Percentiles rank a stretch among this genome's conserved stretches.
Conservation (phyloP, 2,797 vertebrate species). For the Molossus alvarezi region DNA sequence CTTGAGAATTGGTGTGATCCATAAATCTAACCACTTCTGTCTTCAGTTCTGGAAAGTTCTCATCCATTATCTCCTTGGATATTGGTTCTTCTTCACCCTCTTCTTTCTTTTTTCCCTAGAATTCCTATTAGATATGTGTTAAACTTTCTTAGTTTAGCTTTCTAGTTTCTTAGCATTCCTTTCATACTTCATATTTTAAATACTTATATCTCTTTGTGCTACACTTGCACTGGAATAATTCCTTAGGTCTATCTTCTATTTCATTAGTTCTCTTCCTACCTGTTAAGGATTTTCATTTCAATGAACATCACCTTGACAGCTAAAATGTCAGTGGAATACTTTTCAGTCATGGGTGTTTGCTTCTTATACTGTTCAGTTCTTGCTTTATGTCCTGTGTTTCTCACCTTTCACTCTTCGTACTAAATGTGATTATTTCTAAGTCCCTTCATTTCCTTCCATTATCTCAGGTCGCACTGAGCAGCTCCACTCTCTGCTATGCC, state of each 20-base stretch:
- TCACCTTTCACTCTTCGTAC: background rate
- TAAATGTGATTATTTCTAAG: background rate
- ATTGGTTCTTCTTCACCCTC: background rate
- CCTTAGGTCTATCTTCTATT: background rate
- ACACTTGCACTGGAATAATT: background rate
- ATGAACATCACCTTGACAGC: background rate
- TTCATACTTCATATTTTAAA: background rate
- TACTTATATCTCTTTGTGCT: background rate
- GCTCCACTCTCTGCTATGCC: background rate
- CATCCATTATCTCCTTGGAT: background rate
- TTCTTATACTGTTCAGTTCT: background rate
- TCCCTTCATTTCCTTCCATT: background rate
- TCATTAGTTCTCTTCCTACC: slow-evolving; percentile 13
- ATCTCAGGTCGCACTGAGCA: background rate
- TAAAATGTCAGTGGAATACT: slow-evolving; percentile 20
- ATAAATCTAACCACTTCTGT: background rate
- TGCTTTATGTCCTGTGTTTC: background rate
- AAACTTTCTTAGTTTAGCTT: slow-evolving; percentile 2
- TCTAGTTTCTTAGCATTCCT: slow-evolving; percentile 1
- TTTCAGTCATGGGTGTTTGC: background rate
- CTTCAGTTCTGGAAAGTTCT: slow-evolving; percentile 26
- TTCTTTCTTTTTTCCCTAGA: background rate
- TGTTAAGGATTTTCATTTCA: slow-evolving; percentile 11
- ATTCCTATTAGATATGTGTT: background rate
- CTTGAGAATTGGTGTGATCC: background rate